These are phyloP conservation scores for Leptoclinus maculatus DNA, from an alignment of 2,797 vertebrate species.

Conservation along the genomic window DNA sequence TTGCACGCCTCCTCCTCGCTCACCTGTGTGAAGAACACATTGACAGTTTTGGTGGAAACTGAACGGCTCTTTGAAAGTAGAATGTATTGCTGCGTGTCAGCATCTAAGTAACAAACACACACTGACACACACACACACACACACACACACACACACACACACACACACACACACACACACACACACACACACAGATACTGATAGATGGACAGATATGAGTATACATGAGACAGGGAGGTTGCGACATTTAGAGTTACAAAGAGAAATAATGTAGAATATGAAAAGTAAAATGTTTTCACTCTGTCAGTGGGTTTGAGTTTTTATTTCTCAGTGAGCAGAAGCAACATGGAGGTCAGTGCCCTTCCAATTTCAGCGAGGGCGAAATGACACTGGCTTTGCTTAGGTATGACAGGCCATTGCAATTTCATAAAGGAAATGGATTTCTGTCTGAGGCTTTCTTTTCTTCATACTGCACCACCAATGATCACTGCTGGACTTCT, in stretches of 20 bases:
- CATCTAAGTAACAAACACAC: neutral
- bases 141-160: too few species aligned
- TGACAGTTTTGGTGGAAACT: constrained; percentile 8
- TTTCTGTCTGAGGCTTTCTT: constrained; percentile 12
- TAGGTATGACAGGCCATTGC: neutral
- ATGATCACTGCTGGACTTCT: neutral
- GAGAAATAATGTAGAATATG: neutral
- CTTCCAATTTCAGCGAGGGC: neutral
- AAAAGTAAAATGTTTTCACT: neutral
- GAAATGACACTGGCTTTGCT: neutral
- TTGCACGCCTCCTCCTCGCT: constrained; percentile 4
- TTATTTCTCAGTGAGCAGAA: constrained; percentile 3
- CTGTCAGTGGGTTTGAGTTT: constrained; percentile 8
- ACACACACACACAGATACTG: neutral
- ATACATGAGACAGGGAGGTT: neutral
- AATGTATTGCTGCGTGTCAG: neutral
- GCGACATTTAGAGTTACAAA: neutral
- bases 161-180: neutral
- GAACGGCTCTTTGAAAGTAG: constrained; percentile 9
- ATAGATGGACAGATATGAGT: neutral
- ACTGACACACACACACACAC: too few species aligned
- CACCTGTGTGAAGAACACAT: constrained; percentile 13
- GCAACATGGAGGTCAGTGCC: constrained; percentile 4
- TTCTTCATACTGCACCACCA: neutral
- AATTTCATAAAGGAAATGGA: constrained; percentile 4